Conservation (phyloP, 1,140 invertebrate genomes). For the Trichonephila inaurata region DNA sequence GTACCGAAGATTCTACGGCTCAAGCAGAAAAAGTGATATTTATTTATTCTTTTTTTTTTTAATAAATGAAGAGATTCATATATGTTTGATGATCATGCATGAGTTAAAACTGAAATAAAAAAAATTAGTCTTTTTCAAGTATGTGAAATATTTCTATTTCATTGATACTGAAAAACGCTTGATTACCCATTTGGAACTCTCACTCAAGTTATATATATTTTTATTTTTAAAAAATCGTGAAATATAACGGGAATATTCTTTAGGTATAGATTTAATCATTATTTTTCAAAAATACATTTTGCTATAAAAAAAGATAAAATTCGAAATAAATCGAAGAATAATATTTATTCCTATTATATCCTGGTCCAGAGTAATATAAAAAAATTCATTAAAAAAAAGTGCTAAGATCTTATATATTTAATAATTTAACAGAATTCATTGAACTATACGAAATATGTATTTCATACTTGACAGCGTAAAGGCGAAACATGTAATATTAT, state of each 20-base stretch:
- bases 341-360: background rate
- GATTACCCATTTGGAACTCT: conserved; percentile 14
- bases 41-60: no score
- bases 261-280: background rate
- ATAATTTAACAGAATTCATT: background rate
- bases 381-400: background rate
- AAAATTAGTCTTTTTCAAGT: background rate
- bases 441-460: background rate
- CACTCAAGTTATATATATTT: background rate
- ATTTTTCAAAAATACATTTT: background rate
- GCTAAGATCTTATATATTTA: background rate
- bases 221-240: background rate
- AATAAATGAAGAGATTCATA: background rate
- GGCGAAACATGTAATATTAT: background rate
- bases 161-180: background rate
- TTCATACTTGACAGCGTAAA: background rate
- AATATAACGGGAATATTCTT: background rate
- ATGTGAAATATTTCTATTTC: background rate
- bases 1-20: no score
- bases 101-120: background rate
- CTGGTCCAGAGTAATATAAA: background rate
- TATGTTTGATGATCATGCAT: background rate
- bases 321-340: background rate
- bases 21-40: no score
- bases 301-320: background rate